Conservation (phyloP, 2,797 vertebrate genomes). For the Botia almorhae region DNA sequence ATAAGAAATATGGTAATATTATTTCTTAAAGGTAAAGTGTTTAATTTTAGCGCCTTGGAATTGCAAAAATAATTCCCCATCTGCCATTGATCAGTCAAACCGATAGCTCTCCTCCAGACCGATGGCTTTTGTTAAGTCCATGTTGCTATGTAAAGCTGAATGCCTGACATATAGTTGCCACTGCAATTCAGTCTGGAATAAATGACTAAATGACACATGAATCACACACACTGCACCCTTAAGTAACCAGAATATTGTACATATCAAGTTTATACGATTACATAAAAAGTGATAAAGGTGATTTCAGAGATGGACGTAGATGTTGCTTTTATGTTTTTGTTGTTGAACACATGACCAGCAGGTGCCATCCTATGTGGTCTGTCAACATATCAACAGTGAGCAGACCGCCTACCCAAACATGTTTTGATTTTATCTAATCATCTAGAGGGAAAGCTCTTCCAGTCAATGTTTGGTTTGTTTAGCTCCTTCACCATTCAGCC, state of each 20-base stretch:
- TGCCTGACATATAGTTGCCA: not conserved
- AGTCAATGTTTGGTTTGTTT: constrained; percentile 60
- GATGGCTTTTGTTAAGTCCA: not conserved
- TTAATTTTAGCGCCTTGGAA: too few species aligned
- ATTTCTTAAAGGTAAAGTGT: too few species aligned
- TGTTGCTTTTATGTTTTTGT: constrained; percentile 25
- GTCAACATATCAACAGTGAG: constrained; percentile 52
- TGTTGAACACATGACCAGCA: constrained; percentile 47
- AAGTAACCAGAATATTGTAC: not conserved
- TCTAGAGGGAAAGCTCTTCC: constrained; percentile 62
- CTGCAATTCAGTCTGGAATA: too few species aligned
- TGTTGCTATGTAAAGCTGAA: not conserved
- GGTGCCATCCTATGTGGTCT: constrained; percentile 60
- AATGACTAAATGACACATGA: too few species aligned
- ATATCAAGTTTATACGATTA: not conserved
- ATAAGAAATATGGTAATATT: too few species aligned
- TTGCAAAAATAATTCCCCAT: too few species aligned
- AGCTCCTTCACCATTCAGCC: constrained; percentile 56
- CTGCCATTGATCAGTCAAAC: too few species aligned
- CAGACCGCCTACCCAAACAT: constrained; percentile 56
- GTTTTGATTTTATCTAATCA: constrained; percentile 63
- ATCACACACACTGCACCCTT: too few species aligned
- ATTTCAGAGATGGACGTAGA: constrained; percentile 3
- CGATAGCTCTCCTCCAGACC: not conserved
- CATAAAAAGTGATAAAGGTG: not conserved